Conservation (phyloP, 2,888 invertebrate species). For the Syritta pipiens region DNA sequence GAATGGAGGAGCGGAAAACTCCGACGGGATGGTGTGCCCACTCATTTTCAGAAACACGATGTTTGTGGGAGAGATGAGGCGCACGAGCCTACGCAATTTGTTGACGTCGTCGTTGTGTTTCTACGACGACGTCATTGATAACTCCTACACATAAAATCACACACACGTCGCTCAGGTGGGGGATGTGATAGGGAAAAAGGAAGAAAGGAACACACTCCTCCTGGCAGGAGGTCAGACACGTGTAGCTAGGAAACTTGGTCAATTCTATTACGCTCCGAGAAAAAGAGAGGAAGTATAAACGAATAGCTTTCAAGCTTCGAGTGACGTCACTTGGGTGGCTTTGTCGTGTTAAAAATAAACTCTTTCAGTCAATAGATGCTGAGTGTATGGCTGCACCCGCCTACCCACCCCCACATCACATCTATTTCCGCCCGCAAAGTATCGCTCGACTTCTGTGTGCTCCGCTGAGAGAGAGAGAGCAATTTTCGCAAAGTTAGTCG, state of each 20-base stretch:
- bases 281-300: background rate
- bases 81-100: conserved; percentile 19
- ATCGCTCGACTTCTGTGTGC: conserved; percentile 25
- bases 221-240: conserved; percentile 35
- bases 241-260: conserved; percentile 17
- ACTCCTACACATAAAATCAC: conserved; percentile 21
- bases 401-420: background rate
- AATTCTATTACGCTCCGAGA: conserved; percentile 10
- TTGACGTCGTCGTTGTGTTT: conserved; percentile 20
- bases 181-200: background rate
- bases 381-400: background rate
- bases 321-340: conserved; percentile 21
- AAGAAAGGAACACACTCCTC: too few species aligned
- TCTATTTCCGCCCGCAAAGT: conserved; percentile 24
- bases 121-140: conserved; percentile 30
- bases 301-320: conserved; percentile 24
- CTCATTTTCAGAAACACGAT: background rate
- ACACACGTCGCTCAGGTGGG: background rate
- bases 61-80: background rate
- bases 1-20: background rate
- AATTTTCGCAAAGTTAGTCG: conserved; percentile 20
- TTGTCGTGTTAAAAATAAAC: conserved; percentile 31
- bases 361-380: background rate
- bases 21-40: conserved; percentile 1
- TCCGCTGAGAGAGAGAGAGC: conserved; percentile 12